phyloP scores from a whole-genome alignment of 2,797 vertebrate genomes.

The Pseudochromis fuscus region DNA sequence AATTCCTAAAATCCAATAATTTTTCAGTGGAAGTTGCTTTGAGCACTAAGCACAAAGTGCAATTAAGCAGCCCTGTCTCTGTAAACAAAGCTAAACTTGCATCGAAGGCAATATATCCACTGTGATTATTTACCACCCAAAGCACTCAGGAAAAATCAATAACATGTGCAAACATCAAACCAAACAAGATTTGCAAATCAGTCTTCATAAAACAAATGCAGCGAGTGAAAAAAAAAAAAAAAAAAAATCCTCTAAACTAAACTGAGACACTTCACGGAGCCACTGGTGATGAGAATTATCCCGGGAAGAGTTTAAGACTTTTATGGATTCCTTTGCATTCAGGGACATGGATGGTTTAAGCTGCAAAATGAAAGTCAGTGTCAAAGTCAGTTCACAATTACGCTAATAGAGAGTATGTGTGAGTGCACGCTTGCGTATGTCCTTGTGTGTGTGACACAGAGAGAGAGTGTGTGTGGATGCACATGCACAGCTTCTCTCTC shows the following conservation, averaged over 20 bases:
- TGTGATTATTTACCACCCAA: constrained; percentile 79
- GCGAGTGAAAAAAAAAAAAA: background rate
- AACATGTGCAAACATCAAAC: constrained; percentile 81
- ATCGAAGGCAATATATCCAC: constrained; percentile 74
- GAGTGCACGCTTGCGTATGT: background rate
- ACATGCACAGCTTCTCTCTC: background rate
- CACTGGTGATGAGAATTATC: constrained; percentile 55
- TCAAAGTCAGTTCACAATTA: constrained; percentile 74
- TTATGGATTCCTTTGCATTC: constrained; percentile 67
- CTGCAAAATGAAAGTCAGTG: constrained; percentile 70
- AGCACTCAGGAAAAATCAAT: constrained; percentile 81
- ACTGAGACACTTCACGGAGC: constrained; percentile 50
- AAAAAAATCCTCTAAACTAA: constrained; percentile 33
- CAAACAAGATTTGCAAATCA: constrained; percentile 76
- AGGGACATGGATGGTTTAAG: constrained; percentile 66
- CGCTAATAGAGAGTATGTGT: constrained; percentile 38
- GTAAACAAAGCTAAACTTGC: constrained; percentile 80
- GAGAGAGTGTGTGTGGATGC: constrained; percentile 10
- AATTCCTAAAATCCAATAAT: constrained; percentile 59
- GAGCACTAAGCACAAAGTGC: constrained; percentile 67
- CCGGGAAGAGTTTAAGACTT: constrained; percentile 48
- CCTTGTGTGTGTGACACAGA: constrained; percentile 2
- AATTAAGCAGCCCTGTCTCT: constrained; percentile 74
- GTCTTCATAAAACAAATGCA: constrained; percentile 69
- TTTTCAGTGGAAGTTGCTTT: constrained; percentile 51